Evolutionary conservation across 2,797 vertebrate species (phyloP).

Genomic region (Benthosema pterotum): DNA sequence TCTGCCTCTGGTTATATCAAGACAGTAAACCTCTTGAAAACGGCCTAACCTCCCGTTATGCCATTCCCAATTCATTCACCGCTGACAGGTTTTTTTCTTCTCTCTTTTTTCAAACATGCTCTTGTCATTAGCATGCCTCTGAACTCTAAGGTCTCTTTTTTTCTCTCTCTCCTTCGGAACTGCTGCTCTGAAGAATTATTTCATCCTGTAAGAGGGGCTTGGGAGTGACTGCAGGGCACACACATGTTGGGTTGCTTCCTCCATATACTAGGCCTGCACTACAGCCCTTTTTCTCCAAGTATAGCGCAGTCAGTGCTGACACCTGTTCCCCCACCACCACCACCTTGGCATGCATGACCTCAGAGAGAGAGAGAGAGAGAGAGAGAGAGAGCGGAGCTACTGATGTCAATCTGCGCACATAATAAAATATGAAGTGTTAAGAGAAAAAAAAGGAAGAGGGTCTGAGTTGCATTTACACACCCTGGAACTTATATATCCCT

Average conservation of each 20-base stretch:
- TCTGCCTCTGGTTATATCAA: conserved; percentile 41
- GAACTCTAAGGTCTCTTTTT: conserved; percentile 69
- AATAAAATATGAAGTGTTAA: not conserved
- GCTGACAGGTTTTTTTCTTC: conserved; percentile 59
- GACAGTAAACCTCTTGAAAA: conserved; percentile 54
- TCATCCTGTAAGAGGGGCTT: conserved; percentile 68
- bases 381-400: too few relatives aligned
- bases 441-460: too few relatives aligned
- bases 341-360: conserved; percentile 65
- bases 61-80: conserved; percentile 63
- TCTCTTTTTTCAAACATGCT: conserved; percentile 62
- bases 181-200: conserved; percentile 76
- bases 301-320: conserved; percentile 60
- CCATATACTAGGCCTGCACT: conserved; percentile 65
- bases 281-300: conserved; percentile 65
- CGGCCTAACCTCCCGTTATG: conserved; percentile 60
- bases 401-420: conserved; percentile 46
- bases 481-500: too few relatives aligned
- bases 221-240: conserved; percentile 73
- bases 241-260: conserved; percentile 83
- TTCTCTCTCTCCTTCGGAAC: conserved; percentile 61
- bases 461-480: too few relatives aligned
- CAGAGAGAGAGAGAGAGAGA: too few relatives aligned
- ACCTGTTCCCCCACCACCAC: conserved; percentile 77
- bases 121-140: conserved; percentile 80